phyloP scores from a whole-genome alignment of 2,888 invertebrate genomes.

The Scelioninae gen. 2 region DNA sequence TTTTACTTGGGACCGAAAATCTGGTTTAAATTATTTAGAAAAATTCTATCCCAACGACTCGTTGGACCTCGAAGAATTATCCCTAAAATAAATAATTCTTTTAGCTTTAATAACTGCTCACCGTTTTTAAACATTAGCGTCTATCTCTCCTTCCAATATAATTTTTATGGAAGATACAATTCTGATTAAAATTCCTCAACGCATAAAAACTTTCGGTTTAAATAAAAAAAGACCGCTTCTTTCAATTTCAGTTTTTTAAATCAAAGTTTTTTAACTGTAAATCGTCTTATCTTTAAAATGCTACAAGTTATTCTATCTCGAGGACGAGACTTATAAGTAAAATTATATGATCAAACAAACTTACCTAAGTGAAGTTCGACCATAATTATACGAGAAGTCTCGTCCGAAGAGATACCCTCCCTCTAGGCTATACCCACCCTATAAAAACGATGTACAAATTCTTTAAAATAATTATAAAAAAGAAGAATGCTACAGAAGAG shows the following conservation, averaged over 20 bases:
- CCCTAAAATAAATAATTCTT: constrained; percentile 11
- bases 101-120: constrained; percentile 13
- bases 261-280: no score
- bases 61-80: constrained; percentile 3
- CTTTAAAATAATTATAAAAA: no score
- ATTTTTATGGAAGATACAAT: not conserved
- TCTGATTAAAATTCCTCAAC: constrained; percentile 9
- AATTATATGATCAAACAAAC: no score
- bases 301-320: no score
- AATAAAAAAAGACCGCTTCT: constrained; percentile 8
- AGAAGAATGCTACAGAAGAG: no score
- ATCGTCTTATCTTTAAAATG: no score
- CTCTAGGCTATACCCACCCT: no score
- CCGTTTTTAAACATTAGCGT: constrained; percentile 6
- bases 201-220: not conserved
- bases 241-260: not conserved
- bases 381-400: no score
- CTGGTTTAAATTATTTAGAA: constrained; percentile 7
- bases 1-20: constrained; percentile 64
- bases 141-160: constrained; percentile 13
- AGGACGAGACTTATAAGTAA: no score
- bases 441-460: no score
- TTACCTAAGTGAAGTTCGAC: no score
- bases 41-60: not conserved
- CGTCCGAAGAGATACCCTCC: no score